phyloP scores from a whole-genome alignment of 2,797 vertebrate genomes.

The Euthynnus affinis region DNA sequence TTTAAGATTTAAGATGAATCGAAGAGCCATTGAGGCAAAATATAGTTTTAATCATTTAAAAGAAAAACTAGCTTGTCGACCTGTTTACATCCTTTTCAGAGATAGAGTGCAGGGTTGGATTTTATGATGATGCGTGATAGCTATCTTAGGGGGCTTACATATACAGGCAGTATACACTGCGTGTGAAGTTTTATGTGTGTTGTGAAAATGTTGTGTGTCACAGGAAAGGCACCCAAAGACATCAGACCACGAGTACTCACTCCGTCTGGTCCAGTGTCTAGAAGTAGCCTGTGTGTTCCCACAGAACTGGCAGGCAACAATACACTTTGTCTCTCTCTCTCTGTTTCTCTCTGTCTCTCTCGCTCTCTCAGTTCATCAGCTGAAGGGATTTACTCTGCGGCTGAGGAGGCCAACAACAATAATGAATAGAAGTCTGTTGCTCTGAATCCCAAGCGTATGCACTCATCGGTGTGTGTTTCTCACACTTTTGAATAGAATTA shows the following conservation, averaged over 20 bases:
- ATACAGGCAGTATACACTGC: neutral
- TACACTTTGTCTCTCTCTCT: conserved; percentile 18
- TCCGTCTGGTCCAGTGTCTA: conserved; percentile 35
- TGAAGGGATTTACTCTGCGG: conserved; percentile 59
- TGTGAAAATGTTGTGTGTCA: conserved; percentile 41
- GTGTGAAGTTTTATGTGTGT: conserved; percentile 28
- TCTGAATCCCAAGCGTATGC: conserved; percentile 50
- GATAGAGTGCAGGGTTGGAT: neutral
- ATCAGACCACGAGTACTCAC: conserved; percentile 18
- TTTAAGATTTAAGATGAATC: neutral
- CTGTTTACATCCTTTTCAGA: conserved; percentile 12
- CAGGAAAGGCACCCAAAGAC: conserved; percentile 32
- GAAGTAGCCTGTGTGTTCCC: conserved; percentile 44
- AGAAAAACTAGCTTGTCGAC: neutral
- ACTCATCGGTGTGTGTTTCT: conserved; percentile 64
- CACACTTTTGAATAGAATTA: conserved; percentile 61
- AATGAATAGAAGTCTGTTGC: conserved; percentile 64
- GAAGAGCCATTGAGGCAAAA: neutral
- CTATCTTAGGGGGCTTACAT: neutral
- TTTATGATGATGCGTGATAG: conserved; percentile 16
- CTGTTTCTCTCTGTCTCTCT: conserved; percentile 14
- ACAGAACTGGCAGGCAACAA: conserved; percentile 45
- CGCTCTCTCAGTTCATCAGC: conserved; percentile 60
- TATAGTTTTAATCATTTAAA: neutral
- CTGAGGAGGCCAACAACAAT: conserved; percentile 56